Evolutionary conservation across 2,797 vertebrate species (phyloP).

Genomic region (Rallus crepitans): DNA sequence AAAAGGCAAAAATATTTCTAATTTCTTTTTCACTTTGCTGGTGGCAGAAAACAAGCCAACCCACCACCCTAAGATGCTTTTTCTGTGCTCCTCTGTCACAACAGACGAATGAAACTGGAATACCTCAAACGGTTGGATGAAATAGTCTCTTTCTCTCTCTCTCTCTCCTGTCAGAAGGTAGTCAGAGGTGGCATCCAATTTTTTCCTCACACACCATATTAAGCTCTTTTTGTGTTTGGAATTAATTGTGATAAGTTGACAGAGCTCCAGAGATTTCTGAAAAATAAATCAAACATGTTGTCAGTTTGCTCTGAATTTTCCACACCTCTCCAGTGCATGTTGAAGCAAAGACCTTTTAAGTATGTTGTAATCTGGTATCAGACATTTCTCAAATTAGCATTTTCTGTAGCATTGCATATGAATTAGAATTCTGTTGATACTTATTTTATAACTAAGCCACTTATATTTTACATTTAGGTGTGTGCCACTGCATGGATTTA

Average conservation of each 20-base stretch:
- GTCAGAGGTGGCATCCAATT: conserved; percentile 29
- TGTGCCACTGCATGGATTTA: conserved; percentile 19
- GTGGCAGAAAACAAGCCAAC: background rate
- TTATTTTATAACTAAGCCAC: conserved; percentile 17
- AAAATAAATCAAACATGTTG: conserved; percentile 48
- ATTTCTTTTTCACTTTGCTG: background rate
- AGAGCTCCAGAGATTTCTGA: conserved; percentile 45
- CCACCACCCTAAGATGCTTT: background rate
- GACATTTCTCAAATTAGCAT: conserved; percentile 51
- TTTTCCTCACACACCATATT: background rate
- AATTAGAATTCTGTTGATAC: conserved; percentile 39
- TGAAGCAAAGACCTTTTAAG: conserved; percentile 35
- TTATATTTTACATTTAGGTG: background rate
- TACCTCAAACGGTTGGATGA: background rate
- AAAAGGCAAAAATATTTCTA: conserved; percentile 16
- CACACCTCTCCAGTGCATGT: background rate
- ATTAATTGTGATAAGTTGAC: conserved; percentile 63
- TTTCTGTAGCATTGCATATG: conserved; percentile 9
- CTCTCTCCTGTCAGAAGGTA: background rate
- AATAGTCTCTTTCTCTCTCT: background rate
- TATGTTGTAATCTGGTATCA: conserved; percentile 41
- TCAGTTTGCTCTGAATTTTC: conserved; percentile 52
- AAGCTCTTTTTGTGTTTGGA: conserved; percentile 37
- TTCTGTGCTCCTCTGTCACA: conserved; percentile 3
- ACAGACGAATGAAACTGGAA: conserved; percentile 42